Evolutionary conservation across 2,888 invertebrate species (phyloP).

Genomic region (Hirtodrosophila alboralis): DNA sequence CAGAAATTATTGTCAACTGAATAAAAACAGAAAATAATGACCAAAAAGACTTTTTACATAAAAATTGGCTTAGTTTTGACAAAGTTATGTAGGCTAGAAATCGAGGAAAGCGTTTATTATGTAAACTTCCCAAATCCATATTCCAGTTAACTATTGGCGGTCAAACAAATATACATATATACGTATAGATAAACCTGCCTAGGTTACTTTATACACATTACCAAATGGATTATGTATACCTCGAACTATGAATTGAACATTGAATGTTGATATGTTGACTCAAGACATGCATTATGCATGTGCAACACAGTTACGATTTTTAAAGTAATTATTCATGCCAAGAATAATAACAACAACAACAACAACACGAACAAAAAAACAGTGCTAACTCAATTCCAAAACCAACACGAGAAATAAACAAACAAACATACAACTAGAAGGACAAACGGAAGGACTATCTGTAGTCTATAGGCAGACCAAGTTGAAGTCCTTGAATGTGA

Average conservation of each 20-base stretch:
- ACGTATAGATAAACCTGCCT: too few species aligned
- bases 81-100: too few species aligned
- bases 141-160: too few species aligned
- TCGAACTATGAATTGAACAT: constrained; percentile 6
- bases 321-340: constrained; percentile 64
- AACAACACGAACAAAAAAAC: constrained; percentile 40
- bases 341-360: constrained; percentile 27
- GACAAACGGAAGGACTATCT: constrained; percentile 8
- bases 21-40: too few species aligned
- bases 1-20: too few species aligned
- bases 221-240: constrained; percentile 1
- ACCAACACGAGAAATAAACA: constrained; percentile 45
- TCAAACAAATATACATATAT: too few species aligned
- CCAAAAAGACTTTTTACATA: too few species aligned
- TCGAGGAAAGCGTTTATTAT: too few species aligned
- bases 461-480: constrained; percentile 1
- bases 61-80: too few species aligned
- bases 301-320: constrained; percentile 57
- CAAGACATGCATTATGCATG: constrained; percentile 39
- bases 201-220: too few species aligned
- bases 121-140: too few species aligned
- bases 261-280: constrained; percentile 34
- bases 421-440: constrained; percentile 13
- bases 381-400: constrained; percentile 56
- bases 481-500: constrained; percentile 21